Evolutionary conservation across 1,140 invertebrate species (phyloP).

Genomic region (Arctopsyche grandis): DNA sequence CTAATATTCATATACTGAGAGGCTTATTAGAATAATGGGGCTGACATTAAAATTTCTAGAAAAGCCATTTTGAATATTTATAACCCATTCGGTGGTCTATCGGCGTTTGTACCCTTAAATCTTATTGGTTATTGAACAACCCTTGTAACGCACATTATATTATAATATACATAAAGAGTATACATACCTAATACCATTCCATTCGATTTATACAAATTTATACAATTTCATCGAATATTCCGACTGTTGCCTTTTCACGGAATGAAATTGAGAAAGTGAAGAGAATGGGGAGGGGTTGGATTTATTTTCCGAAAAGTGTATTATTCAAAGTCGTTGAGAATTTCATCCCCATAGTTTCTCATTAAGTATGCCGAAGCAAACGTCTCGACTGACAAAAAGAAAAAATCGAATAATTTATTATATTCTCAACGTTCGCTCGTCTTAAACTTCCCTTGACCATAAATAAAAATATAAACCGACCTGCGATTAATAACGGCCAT

Average conservation of each 20-base stretch:
- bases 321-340: background rate
- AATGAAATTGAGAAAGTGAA: background rate
- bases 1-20: no score
- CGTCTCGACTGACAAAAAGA: background rate
- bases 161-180: no score
- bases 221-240: background rate
- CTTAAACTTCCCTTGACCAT: background rate
- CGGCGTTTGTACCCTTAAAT: no score
- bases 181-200: no score
- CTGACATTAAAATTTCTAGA: no score
- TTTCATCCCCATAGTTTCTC: background rate
- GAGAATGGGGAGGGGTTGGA: background rate
- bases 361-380: background rate
- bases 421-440: background rate
- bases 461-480: background rate
- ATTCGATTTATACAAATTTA: slow-evolving; percentile 5
- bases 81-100: no score
- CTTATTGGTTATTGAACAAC: no score
- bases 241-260: background rate
- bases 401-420: background rate
- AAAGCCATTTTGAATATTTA: no score
- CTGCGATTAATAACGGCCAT: background rate
- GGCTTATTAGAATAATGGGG: no score
- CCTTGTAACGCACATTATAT: no score
- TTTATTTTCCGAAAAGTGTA: background rate